phyloP scores from a whole-genome alignment of 2,113 vertebrate species.

The Pteropus alecto region DNA sequence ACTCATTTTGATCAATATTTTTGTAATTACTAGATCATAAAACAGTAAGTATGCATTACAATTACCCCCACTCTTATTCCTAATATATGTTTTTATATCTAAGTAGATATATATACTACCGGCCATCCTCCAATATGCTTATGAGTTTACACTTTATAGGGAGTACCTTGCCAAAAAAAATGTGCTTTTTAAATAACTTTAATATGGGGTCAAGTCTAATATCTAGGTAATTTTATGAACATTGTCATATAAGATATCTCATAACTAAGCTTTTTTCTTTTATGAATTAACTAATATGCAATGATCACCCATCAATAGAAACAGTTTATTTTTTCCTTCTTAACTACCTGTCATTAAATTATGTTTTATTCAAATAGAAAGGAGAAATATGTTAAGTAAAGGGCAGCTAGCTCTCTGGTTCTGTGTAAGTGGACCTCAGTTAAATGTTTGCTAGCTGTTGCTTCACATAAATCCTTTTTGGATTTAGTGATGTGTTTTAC shows the following conservation, averaged over 20 bases:
- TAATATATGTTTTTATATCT: neutral
- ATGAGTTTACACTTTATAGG: neutral
- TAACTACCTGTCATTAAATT: neutral
- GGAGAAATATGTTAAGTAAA: neutral
- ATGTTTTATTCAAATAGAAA: neutral
- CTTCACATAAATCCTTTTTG: neutral
- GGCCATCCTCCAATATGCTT: neutral
- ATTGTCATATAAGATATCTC: neutral
- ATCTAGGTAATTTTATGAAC: neutral
- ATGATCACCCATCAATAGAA: neutral
- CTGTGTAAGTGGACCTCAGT: accelerated
- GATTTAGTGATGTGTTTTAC: neutral
- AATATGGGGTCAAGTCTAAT: neutral
- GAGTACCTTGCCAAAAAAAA: neutral
- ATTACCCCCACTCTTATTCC: neutral
- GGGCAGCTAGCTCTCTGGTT: accelerated
- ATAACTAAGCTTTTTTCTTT: neutral
- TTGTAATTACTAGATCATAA: neutral
- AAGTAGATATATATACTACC: neutral
- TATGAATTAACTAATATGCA: neutral
- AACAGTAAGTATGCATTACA: neutral
- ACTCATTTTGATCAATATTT: neutral
- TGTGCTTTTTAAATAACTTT: neutral
- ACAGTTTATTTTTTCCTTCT: neutral
- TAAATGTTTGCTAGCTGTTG: neutral